Percentiles rank a stretch among this genome's conserved stretches.
Conservation (phyloP, 2,888 invertebrate genomes). For the Drymonia ruficornis region DNA sequence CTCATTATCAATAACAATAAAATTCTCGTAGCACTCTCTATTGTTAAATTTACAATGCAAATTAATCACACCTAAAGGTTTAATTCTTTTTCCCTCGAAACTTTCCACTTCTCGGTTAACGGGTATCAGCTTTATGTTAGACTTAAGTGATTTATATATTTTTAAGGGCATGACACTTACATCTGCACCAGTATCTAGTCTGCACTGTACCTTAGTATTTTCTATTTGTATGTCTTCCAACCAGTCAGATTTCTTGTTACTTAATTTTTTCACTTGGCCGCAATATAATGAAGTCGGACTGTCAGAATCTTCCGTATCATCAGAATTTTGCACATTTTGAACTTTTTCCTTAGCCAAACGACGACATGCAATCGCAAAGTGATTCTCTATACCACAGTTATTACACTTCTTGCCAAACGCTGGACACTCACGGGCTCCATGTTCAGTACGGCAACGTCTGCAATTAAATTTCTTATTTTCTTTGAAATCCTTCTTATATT, state of each 20-base stretch:
- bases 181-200: slow-evolving; percentile 23
- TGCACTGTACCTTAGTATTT: slow-evolving; percentile 11
- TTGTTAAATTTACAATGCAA: slow-evolving; percentile 16
- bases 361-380: slow-evolving; percentile 2
- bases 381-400: slow-evolving; percentile 3
- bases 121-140: background rate
- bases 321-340: background rate
- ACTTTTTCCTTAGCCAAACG: no score
- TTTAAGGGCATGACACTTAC: slow-evolving; percentile 18
- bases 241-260: background rate
- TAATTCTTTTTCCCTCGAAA: slow-evolving; percentile 4
- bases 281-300: background rate
- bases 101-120: no score
- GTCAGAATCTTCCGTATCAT: background rate
- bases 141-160: slow-evolving; percentile 2
- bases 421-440: slow-evolving; percentile 4
- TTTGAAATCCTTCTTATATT: background rate
- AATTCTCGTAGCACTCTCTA: slow-evolving; percentile 19
- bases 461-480: background rate
- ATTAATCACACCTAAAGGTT: slow-evolving; percentile 8
- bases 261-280: background rate
- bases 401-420: slow-evolving; percentile 2
- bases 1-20: slow-evolving; percentile 16
- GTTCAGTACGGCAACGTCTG: slow-evolving; percentile 3
- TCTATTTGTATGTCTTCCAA: background rate